Evolutionary conservation across 2,797 vertebrate species (phyloP).

Genomic region (Geotrypetes seraphini): DNA sequence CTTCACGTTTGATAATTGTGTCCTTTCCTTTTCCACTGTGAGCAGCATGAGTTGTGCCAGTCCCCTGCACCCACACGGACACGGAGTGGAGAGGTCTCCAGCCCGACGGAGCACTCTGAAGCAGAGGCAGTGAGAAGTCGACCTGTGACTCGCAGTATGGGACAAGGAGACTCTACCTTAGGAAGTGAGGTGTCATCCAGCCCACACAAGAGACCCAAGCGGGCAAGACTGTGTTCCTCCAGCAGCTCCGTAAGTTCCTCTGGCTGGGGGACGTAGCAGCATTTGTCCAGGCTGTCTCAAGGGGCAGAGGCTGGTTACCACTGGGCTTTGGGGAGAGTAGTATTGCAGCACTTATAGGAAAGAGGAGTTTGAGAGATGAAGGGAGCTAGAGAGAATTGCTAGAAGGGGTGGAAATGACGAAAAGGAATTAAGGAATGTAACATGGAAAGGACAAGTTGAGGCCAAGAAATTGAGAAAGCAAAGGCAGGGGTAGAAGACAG

Average conservation of each 20-base stretch:
- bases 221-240: slow-evolving; percentile 68
- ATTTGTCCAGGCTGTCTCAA: neutral
- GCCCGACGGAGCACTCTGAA: slow-evolving; percentile 52
- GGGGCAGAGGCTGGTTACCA: rapidly evolving
- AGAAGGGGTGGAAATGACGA: no score
- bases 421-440: no score
- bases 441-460: no score
- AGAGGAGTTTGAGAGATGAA: no score
- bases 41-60: no score
- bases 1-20: no score
- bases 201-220: slow-evolving; percentile 64
- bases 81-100: slow-evolving; percentile 68
- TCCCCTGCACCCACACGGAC: slow-evolving; percentile 51
- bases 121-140: slow-evolving; percentile 60
- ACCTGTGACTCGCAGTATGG: slow-evolving; percentile 70
- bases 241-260: slow-evolving; percentile 67
- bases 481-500: no score
- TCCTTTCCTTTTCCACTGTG: no score
- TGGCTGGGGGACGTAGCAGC: neutral
- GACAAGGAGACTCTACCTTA: slow-evolving; percentile 54
- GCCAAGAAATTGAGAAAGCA: no score
- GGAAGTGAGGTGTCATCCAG: slow-evolving; percentile 45
- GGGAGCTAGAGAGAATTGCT: no score
- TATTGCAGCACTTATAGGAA: no score
- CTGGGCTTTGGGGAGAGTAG: no score